Evolutionary conservation across 2,888 invertebrate genomes (phyloP).

Genomic region (Tetragonisca angustula): DNA sequence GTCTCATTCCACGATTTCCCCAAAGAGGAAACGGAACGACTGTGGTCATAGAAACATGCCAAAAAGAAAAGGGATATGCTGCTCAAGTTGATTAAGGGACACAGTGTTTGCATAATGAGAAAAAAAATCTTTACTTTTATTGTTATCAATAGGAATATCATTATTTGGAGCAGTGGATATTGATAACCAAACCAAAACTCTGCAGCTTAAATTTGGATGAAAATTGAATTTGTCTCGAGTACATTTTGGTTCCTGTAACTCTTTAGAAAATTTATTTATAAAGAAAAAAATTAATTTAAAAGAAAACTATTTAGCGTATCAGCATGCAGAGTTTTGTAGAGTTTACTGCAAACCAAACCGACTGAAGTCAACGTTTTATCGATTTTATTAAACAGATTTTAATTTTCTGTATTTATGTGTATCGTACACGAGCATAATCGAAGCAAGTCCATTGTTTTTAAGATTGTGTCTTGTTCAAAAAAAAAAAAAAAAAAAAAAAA

Average conservation of each 20-base stretch:
- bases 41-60: conserved; percentile 28
- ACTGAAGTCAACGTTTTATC: conserved; percentile 1
- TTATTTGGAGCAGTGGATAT: conserved; percentile 6
- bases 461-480: background rate
- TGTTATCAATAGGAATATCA: background rate
- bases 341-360: conserved; percentile 10
- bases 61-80: conserved; percentile 27
- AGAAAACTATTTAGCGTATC: background rate
- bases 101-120: background rate
- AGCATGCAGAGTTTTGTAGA: background rate
- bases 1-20: conserved; percentile 32
- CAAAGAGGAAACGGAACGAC: conserved; percentile 1
- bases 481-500: background rate
- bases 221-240: background rate
- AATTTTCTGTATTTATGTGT: conserved; percentile 22
- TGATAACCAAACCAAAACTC: background rate
- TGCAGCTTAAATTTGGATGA: background rate
- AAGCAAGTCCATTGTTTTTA: background rate
- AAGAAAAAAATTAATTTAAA: background rate
- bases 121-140: conserved; percentile 2
- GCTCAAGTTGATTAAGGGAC: conserved; percentile 29
- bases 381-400: background rate
- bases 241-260: conserved; percentile 4
- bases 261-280: background rate
- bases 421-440: background rate